Base-by-base conservation (phyloP, 2,113 vertebrate species). In the Pelmatolapia mariae region DNA sequence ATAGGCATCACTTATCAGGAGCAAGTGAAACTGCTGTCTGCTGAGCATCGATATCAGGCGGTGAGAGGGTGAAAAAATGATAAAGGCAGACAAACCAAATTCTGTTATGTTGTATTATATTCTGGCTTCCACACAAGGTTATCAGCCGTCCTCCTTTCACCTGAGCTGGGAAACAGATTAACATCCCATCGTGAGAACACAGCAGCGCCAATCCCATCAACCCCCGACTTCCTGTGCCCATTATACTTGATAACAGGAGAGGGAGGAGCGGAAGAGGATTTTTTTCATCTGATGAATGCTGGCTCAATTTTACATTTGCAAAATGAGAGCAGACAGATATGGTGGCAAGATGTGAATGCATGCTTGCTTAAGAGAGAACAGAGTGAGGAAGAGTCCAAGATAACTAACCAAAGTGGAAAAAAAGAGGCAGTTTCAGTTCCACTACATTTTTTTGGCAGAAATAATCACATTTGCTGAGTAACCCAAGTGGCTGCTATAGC, bases 141-240 rank as follows among this genome's bases (percentile, higher is more conserved):
- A 59, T 31, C 40, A 24, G 22, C 31, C 3, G 31, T 78, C 81
- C 63, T 89, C 68, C 22, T 83, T 88, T 83, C 89, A 87, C 82
- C 85, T 86, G 85, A 89, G 82, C 86, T 38, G 84, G 26, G 82
- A 80, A 87, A 89, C 82, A 83, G 86, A 92, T 90, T 85, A 89
- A 50, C 2, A 18, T 57, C 84, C 63, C 10, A 24, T 73, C 71
- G n/a, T 8, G 59, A 29, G 61, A 63, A 80, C 80, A 12, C 68
- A 7, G 31, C 78, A 4, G n/a, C 7, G 12, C 26, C 84, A 88
- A 84, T 87, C 87, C 85, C 80, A 89, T 87, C 85, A 89, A 24
- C 71, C 33, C 22, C 45, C 2, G 3, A 52, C 45, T 78, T 52
- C 45, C 73, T 78, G 45, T 78, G 1, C 3, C 45, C 73, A 78